Evolutionary conservation across 2,113 vertebrate genomes (phyloP).

Genomic region (Mustela nigripes): DNA sequence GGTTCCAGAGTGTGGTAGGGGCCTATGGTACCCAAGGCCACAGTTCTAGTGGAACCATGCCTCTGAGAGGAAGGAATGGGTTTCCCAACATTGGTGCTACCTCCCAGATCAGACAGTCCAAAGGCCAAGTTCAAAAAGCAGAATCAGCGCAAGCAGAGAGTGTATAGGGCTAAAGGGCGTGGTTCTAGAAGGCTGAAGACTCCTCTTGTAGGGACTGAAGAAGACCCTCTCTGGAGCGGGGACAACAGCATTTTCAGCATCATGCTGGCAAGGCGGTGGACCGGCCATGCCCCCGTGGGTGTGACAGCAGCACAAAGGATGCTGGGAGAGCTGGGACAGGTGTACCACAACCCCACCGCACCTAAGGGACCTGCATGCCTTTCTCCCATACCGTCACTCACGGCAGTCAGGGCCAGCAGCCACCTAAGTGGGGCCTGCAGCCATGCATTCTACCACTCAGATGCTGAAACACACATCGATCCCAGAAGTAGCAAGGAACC

Average conservation of each 20-base stretch:
- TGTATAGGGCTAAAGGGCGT: background rate
- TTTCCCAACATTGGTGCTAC: background rate
- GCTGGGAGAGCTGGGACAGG: background rate
- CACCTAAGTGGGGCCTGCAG: background rate
- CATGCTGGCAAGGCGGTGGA: background rate
- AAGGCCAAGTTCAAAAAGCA: conserved; percentile 2
- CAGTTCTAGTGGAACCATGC: background rate
- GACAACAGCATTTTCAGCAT: background rate
- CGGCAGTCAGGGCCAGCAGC: background rate
- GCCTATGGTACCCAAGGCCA: background rate
- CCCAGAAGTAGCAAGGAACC: background rate
- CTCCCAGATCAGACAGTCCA: background rate
- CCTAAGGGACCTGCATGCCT: background rate
- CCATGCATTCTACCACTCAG: background rate
- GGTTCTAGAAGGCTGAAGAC: background rate
- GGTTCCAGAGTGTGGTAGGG: background rate
- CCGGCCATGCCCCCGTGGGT: accelerated
- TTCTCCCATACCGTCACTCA: background rate
- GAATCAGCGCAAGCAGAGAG: background rate
- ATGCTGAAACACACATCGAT: background rate
- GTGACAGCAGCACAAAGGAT: background rate
- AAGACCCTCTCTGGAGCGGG: background rate
- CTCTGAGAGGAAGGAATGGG: background rate
- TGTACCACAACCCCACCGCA: no score
- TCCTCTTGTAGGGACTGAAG: accelerated